Percentiles rank a stretch among this genome's conserved stretches.
Evolutionary conservation across 2,113 vertebrate genomes (phyloP).

Genomic region (Pyxicephalus adspersus): DNA sequence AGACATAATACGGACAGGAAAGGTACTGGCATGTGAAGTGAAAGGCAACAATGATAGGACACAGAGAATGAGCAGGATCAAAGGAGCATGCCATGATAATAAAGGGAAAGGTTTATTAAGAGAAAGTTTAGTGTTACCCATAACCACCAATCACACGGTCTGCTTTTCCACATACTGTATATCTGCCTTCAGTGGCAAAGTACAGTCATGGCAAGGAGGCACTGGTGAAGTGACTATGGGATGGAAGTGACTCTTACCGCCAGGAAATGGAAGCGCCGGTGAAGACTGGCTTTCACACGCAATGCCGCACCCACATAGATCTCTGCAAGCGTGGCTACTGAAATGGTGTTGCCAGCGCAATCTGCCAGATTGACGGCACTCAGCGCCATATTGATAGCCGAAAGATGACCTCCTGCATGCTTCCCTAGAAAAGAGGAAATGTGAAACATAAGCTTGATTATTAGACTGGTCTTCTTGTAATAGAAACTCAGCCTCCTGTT

Average conservation of each 20-base stretch:
- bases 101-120: too few species aligned
- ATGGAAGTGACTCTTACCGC: conserved; percentile 75
- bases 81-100: too few species aligned
- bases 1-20: neutral
- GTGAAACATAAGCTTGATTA: neutral
- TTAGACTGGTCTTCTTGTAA: neutral
- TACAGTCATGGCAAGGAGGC: too few species aligned
- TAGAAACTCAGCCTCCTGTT: too few species aligned
- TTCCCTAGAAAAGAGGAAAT: conserved; percentile 75
- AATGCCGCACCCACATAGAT: conserved; percentile 90
- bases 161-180: too few species aligned
- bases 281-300: conserved; percentile 90
- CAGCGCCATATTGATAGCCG: conserved; percentile 88
- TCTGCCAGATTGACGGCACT: conserved; percentile 93
- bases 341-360: conserved; percentile 81
- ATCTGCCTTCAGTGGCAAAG: too few species aligned
- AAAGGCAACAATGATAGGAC: too few species aligned
- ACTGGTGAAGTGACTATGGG: neutral
- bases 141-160: too few species aligned
- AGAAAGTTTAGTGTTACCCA: too few species aligned
- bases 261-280: conserved; percentile 87
- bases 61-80: too few species aligned
- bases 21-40: too few species aligned
- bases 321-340: conserved; percentile 85
- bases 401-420: conserved; percentile 84